Percentiles rank a stretch among this genome's conserved stretches.
These are phyloP conservation scores for Oscheius onirici DNA, from an alignment of 2,888 invertebrate genomes.

Conservation along the genomic window DNA sequence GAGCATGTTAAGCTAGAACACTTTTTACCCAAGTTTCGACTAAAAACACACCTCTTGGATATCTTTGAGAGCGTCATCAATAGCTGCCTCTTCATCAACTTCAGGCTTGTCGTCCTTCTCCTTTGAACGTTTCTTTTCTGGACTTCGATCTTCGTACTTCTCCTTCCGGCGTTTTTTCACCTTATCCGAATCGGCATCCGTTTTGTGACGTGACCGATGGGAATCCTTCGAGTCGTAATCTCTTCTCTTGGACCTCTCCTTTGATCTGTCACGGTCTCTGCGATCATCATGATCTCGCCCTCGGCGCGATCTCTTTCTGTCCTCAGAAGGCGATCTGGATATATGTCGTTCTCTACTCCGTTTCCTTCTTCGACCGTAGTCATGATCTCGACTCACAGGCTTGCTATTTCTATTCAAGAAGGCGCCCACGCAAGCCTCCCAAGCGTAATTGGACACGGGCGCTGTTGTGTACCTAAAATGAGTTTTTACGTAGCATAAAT, in stretches of 20 bases:
- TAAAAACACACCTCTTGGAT: slow-evolving; percentile 22
- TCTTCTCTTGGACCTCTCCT: slow-evolving; percentile 1
- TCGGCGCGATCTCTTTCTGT: slow-evolving; percentile 1
- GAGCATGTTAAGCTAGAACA: slow-evolving; percentile 2
- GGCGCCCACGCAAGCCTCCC: no score
- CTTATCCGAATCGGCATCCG: neutral
- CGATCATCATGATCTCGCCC: neutral
- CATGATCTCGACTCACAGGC: slow-evolving; percentile 24
- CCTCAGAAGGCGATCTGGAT: slow-evolving; percentile 17
- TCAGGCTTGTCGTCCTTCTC: slow-evolving; percentile 19
- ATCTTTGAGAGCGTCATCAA: slow-evolving; percentile 34
- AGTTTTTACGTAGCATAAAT: neutral
- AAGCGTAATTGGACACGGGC: slow-evolving; percentile 27
- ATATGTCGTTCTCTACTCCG: slow-evolving; percentile 11
- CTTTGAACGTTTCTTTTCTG: slow-evolving; percentile 9
- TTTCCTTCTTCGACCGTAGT: slow-evolving; percentile 8
- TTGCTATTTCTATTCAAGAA: slow-evolving; percentile 41
- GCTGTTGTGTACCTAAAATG: slow-evolving; percentile 18
- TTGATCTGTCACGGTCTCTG: neutral
- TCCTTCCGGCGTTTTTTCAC: neutral
- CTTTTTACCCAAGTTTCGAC: neutral
- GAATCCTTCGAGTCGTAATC: slow-evolving; percentile 20
- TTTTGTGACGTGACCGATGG: neutral
- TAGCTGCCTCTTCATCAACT: slow-evolving; percentile 36
- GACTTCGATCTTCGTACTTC: slow-evolving; percentile 13